Evolutionary conservation across 2,113 vertebrate species (phyloP).

Genomic region (Erythrocercus mccallii): DNA sequence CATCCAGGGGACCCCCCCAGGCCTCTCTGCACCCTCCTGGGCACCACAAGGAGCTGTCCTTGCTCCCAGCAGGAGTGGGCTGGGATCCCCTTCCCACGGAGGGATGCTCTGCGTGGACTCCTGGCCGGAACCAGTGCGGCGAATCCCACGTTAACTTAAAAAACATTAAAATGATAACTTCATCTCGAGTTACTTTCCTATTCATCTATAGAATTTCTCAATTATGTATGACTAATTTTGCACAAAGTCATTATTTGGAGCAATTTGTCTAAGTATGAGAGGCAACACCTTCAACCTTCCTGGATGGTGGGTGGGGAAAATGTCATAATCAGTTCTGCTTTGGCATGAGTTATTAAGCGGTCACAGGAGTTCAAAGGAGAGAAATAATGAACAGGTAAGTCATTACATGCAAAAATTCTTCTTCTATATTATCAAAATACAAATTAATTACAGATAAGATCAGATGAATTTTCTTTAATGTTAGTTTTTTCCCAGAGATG

Average conservation of each 20-base stretch:
- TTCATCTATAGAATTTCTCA: conserved; percentile 80
- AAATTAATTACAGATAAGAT: conserved; percentile 85
- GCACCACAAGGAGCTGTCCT: background rate
- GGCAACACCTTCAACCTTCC: conserved; percentile 78
- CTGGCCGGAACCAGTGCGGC: background rate
- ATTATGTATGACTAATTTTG: conserved; percentile 86
- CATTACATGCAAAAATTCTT: conserved; percentile 78
- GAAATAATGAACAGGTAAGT: conserved; percentile 80
- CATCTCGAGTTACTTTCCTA: conserved; percentile 67
- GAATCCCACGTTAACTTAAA: conserved; percentile 44
- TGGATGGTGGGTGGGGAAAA: conserved; percentile 72
- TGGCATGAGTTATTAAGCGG: conserved; percentile 74
- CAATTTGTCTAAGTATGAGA: conserved; percentile 82
- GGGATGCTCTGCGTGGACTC: background rate
- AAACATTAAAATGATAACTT: conserved; percentile 71
- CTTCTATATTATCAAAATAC: conserved; percentile 80
- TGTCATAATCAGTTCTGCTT: conserved; percentile 66
- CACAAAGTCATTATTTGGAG: conserved; percentile 84
- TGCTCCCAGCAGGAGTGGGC: background rate
- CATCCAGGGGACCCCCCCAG: background rate
- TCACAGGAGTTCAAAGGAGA: conserved; percentile 80
- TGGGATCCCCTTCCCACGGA: background rate
- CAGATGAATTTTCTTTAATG: conserved; percentile 77
- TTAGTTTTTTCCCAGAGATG: conserved; percentile 76
- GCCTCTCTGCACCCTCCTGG: background rate